Conservation (phyloP, 1,140 invertebrate species). For the Lithobius niger region DNA sequence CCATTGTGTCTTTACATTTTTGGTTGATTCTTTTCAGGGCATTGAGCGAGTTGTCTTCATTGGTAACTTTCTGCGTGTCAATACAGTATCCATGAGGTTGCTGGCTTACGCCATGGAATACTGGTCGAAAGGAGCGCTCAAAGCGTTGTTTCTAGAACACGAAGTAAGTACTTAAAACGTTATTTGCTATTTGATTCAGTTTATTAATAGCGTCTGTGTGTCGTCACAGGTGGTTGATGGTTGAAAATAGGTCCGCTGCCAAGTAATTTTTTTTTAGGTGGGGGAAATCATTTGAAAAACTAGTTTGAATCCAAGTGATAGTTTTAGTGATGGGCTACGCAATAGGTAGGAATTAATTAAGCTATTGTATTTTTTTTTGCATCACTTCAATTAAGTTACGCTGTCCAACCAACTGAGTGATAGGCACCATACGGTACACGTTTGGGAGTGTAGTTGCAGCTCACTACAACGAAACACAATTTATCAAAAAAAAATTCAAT, state of each 20-base stretch:
- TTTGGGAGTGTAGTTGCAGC: no score
- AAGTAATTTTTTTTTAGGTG: not conserved
- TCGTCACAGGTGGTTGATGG: not conserved
- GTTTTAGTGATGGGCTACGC: not conserved
- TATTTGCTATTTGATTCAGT: not conserved
- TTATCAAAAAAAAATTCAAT: no score
- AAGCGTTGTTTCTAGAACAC: conserved; percentile 91
- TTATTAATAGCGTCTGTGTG: not conserved
- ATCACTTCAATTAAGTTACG: no score
- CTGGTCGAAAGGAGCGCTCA: conserved; percentile 91
- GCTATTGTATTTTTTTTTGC: no score
- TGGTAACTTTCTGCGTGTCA: conserved; percentile 94
- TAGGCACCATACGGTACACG: no score
- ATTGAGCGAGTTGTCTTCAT: conserved; percentile 75
- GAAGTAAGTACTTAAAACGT: conserved; percentile 46
- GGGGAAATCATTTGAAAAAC: not conserved
- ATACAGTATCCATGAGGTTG: conserved; percentile 94
- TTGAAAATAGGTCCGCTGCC: not conserved
- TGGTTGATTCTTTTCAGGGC: conserved; percentile 38
- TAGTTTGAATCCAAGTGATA: not conserved
- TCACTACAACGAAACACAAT: no score
- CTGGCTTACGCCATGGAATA: conserved; percentile 96
- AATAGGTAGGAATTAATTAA: not conserved
- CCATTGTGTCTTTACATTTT: conserved; percentile 10
- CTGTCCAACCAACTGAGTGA: no score